A percentile compares a stretch with the other conserved stretches of the same genome.
These are phyloP conservation scores for Smutsia gigantea DNA, from an alignment of 2,797 vertebrate species.

Conservation along the genomic window DNA sequence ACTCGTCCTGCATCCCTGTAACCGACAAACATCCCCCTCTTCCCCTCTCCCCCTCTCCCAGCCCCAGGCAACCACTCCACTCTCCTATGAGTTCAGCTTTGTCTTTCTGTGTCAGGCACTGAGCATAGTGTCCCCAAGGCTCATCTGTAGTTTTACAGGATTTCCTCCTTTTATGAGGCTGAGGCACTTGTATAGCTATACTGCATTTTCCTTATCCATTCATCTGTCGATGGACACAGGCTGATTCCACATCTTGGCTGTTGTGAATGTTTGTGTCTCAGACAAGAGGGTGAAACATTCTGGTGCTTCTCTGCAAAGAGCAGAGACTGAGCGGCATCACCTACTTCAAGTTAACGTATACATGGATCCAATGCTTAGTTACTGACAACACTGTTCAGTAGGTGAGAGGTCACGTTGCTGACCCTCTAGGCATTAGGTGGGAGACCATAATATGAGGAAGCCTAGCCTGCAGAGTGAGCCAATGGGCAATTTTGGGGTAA, in stretches of 20 bases:
- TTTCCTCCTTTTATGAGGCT: background rate
- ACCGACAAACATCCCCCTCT: background rate
- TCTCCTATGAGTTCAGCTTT: background rate
- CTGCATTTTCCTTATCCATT: background rate
- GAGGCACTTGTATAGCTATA: background rate
- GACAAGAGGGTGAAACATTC: background rate
- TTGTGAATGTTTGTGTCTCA: background rate
- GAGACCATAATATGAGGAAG: background rate
- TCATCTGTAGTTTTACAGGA: background rate
- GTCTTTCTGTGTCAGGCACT: too few species aligned
- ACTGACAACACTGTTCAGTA: background rate
- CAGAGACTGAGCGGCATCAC: background rate
- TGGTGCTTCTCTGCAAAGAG: background rate
- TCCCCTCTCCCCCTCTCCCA: rapidly evolving
- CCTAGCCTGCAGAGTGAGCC: background rate
- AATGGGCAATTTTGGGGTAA: background rate
- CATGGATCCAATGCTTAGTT: background rate
- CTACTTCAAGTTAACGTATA: background rate
- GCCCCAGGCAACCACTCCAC: too few species aligned
- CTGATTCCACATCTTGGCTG: background rate
- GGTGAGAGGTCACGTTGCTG: background rate
- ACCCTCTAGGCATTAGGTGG: background rate
- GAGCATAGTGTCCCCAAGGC: background rate
- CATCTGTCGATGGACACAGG: background rate
- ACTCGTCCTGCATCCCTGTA: background rate